Base-by-base conservation (phyloP, 2,797 vertebrate genomes). In the Microtus californicus region DNA sequence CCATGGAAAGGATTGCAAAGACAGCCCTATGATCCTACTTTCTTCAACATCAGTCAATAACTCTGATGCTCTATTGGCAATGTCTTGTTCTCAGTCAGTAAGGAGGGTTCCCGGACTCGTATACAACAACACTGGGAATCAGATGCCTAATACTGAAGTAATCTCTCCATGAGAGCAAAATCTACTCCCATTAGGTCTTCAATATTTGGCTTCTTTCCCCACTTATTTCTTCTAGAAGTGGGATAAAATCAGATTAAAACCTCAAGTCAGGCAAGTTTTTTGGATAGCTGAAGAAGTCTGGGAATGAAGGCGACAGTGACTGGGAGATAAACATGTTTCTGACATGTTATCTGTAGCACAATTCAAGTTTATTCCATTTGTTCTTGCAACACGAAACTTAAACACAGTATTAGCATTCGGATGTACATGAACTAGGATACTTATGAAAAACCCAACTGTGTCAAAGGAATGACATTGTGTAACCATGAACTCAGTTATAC, bases 341-440 rank as follows among this genome's bases (percentile, higher is more conserved):
- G 48, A 96, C 96, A 94, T 96, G 11, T 79, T 27, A 77, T 59
- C 76, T 98, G 92, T 98, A 98, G 94, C 98, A 99, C 98, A 98
- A 98, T 98, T 98, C 98, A 99, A 99, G 98, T 99, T 98, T 99
- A 99, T 99, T 98, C 98, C 98, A 98, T 98, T 98, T 98, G 98
- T 98, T 98, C 98, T 98, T 98, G 98, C 98, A 98, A 98, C 98
- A 99, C 98, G 98, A 98, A 98, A 98, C 98, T 97, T 97, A 98
- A 98, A 98, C 98, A 99, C 98, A 96, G 97, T 98, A 98, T 98
- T 97, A 98, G 98, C 98, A 98, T 98, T 98, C 98, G 94, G 97
- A 98, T 98, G 98, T 96, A 97, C 97, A 98, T 98, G 98, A 98
- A 98, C 98, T 97, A 98, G 98, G 97, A 94, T 98, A 97, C 98